phyloP scores from a whole-genome alignment of 2,113 vertebrate species.

The Anoplopoma fimbria region DNA sequence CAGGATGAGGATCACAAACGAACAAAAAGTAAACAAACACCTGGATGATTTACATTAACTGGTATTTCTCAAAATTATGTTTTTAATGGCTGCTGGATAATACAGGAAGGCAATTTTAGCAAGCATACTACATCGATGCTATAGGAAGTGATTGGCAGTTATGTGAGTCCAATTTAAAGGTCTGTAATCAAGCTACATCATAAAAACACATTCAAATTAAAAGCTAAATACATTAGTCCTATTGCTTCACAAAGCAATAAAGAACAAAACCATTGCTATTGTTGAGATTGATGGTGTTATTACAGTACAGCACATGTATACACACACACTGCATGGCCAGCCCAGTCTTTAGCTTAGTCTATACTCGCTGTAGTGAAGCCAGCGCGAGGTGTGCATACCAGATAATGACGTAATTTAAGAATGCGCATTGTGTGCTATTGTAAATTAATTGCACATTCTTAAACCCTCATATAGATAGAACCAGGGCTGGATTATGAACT shows the following conservation, averaged over 20 bases:
- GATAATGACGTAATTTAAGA: too few relatives aligned
- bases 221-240: background rate
- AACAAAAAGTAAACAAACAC: slow-evolving; percentile 37
- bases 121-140: background rate
- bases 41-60: background rate
- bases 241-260: background rate
- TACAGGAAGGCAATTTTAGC: background rate
- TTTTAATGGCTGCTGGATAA: background rate
- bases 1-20: too few relatives aligned
- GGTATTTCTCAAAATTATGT: background rate
- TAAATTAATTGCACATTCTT: too few relatives aligned
- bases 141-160: background rate
- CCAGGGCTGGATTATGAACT: background rate
- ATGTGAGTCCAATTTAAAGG: slow-evolving; percentile 1
- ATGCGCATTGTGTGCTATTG: too few relatives aligned
- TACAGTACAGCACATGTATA: background rate
- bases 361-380: background rate
- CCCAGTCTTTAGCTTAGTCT: background rate
- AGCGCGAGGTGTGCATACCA: background rate
- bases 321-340: background rate
- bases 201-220: background rate
- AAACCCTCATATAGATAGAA: background rate
- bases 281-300: background rate
- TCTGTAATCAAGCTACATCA: background rate
- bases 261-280: background rate